These are phyloP conservation scores for Megaceryle alcyon DNA, from an alignment of 2,797 vertebrate species.

Conservation along the genomic window DNA sequence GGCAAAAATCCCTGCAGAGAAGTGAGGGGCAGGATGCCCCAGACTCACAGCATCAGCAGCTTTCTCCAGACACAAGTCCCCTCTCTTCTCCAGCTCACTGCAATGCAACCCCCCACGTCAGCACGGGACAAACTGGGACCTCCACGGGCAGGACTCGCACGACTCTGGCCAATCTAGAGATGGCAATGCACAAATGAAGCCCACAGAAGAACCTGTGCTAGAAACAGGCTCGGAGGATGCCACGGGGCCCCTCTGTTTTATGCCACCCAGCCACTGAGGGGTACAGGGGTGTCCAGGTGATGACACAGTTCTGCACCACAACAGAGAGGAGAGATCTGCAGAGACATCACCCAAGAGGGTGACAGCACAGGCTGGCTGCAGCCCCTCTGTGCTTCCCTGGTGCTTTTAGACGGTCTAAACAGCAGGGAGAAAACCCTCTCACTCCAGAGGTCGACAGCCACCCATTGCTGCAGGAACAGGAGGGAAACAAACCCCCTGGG, in stretches of 20 bases:
- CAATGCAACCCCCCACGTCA: fast-evolving
- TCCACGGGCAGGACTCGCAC: fast-evolving
- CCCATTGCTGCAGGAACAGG: neutral
- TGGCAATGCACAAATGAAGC: neutral
- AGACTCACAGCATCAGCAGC: too few species aligned
- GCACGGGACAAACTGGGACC: neutral
- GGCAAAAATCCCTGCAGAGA: neutral
- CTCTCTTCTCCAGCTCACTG: neutral
- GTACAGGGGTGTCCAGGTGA: too few species aligned
- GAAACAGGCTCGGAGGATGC: neutral
- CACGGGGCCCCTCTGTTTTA: neutral
- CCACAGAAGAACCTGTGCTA: neutral
- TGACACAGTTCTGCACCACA: neutral
- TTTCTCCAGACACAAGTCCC: neutral
- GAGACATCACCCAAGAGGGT: neutral
- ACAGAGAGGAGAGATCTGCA: neutral
- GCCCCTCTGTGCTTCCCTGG: too few species aligned
- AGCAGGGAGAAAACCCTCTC: neutral
- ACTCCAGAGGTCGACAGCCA: neutral
- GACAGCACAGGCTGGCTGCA: neutral
- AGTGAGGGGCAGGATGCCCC: neutral
- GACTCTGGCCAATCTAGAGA: neutral
- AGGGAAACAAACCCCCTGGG: neutral
- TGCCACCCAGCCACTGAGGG: neutral
- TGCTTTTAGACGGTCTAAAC: neutral